These are phyloP conservation scores for Camptogramma bilineatum DNA, from an alignment of 2,888 invertebrate genomes.

Conservation along the genomic window DNA sequence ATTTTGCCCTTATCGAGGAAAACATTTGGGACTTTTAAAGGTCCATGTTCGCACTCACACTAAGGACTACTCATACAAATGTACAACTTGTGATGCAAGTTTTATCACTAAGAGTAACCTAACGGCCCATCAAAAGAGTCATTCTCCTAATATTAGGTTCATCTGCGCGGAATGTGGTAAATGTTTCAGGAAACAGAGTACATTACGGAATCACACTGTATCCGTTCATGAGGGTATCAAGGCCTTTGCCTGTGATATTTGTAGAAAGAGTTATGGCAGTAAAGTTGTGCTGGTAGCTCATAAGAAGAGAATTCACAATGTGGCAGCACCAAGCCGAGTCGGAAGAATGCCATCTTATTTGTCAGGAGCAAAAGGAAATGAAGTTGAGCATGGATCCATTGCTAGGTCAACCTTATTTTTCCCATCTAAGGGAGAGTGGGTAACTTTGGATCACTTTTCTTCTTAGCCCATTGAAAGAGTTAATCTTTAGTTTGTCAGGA, in stretches of 20 bases:
- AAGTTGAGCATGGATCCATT: slow-evolving; percentile 5
- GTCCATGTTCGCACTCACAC: slow-evolving; percentile 59
- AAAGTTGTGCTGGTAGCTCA: slow-evolving; percentile 53
- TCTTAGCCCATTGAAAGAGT: no score
- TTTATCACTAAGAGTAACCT: slow-evolving; percentile 61
- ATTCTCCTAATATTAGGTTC: slow-evolving; percentile 33
- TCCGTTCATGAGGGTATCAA: slow-evolving; percentile 48
- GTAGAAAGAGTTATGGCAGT: slow-evolving; percentile 54
- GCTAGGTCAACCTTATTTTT: no score
- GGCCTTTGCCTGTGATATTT: slow-evolving; percentile 53
- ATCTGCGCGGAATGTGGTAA: slow-evolving; percentile 48
- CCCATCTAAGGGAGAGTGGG: no score
- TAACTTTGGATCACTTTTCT: no score
- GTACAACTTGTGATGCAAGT: slow-evolving; percentile 52
- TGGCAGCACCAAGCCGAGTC: not conserved
- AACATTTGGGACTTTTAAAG: slow-evolving; percentile 54
- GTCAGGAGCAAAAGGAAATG: not conserved
- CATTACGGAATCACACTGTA: slow-evolving; percentile 49
- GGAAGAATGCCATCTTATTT: slow-evolving; percentile 24
- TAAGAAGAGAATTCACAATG: slow-evolving; percentile 54
- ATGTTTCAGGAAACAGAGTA: slow-evolving; percentile 45
- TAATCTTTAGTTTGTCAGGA: no score
- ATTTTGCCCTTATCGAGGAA: slow-evolving; percentile 58
- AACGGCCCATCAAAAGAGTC: slow-evolving; percentile 49
- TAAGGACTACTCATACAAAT: slow-evolving; percentile 57